Base-by-base conservation (phyloP, 2,797 vertebrate genomes). In the Fistularia tabacaria region DNA sequence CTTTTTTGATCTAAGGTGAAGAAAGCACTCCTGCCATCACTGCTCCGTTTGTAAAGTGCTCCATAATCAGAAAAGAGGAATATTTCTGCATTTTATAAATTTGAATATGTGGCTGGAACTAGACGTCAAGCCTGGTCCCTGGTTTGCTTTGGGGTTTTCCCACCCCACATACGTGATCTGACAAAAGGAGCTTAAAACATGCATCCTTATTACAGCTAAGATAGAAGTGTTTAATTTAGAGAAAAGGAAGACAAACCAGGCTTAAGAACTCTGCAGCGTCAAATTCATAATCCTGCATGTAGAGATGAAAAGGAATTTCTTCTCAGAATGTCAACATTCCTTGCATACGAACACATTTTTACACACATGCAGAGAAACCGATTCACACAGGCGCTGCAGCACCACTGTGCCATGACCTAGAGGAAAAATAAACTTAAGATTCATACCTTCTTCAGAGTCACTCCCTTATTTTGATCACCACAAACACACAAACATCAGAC, bases 31-130 rank as follows among this genome's bases (percentile, higher is more conserved):
- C 73, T 66, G 73, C 61, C 64, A 66, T 69, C 71, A 58, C 75
- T 63, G 56, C 78, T 79, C 57, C 56, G 72, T 81, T 73, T 80
- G 76, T 90, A 90, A 90, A 90, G 88, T 90, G 89, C 89, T 82
- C 79, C 64, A 64, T 82, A 88, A 80, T 76, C 76, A 72, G 62
- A 3, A 59, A 46, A 54, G 45, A 57, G 15, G 57, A 44, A 65
- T 43, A 75, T 15, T 57, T 71, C 61, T 62, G 64, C 51, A 59
- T 74, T 46, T 59, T 8, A 43, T 41, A 53, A 39, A 42, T 52
- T 43, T 14, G 10, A 15, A 52, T 10, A 52, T 4, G 50, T 40
- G 38, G 41, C 3, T n/a, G n/a, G 37, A 13, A 38, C 50, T 38
- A 14, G 9, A 14, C 25, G 25, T 25, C 10, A 43, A 62, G 66